phyloP scores from a whole-genome alignment of 2,113 vertebrate genomes.

The Corythoichthys intestinalis region DNA sequence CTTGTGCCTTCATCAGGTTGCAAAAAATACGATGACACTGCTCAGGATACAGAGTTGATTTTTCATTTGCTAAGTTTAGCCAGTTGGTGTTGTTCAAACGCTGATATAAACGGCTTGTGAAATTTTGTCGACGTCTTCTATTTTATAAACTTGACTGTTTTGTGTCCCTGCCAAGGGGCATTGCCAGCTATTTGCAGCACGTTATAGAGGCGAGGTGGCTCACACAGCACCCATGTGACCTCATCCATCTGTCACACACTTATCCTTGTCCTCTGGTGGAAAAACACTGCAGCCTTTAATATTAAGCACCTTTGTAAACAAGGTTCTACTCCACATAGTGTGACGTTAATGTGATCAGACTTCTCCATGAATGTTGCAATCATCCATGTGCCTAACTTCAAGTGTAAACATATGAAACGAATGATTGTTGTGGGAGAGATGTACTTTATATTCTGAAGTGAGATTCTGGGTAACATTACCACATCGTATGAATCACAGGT shows the following conservation, averaged over 20 bases:
- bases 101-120: conserved; percentile 15
- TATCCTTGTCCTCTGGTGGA: conserved; percentile 58
- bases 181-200: conserved; percentile 44
- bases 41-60: conserved; percentile 9
- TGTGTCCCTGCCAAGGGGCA: conserved; percentile 36
- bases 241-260: conserved; percentile 65
- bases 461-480: neutral
- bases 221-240: conserved; percentile 50
- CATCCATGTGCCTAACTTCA: neutral
- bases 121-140: conserved; percentile 37
- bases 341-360: conserved; percentile 3
- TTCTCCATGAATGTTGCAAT: neutral
- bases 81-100: conserved; percentile 22
- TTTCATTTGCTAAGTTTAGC: conserved; percentile 37
- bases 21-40: conserved; percentile 7
- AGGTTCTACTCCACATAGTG: conserved; percentile 21
- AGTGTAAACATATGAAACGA: neutral
- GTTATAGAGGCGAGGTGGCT: conserved; percentile 40
- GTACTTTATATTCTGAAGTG: neutral
- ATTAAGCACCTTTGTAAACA: conserved; percentile 32
- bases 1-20: conserved; percentile 12
- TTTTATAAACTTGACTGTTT: conserved; percentile 24
- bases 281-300: conserved; percentile 46
- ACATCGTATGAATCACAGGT: neutral
- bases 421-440: neutral